phyloP scores from a whole-genome alignment of 2,888 invertebrate species.

The Leptopterna dolabrata region DNA sequence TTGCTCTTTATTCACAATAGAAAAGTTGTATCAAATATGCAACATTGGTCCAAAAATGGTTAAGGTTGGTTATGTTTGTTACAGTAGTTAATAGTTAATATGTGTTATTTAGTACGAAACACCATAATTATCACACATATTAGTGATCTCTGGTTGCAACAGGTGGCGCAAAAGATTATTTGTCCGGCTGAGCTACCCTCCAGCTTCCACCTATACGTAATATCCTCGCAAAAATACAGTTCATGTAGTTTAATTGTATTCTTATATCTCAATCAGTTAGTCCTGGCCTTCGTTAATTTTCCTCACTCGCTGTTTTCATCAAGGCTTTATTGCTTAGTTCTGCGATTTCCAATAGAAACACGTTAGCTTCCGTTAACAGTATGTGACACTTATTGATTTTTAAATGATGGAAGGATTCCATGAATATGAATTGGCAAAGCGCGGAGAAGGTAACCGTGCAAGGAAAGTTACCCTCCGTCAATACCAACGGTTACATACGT shows the following conservation, averaged over 20 bases:
- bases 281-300: background rate
- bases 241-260: background rate
- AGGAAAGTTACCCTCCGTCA: too few relatives aligned
- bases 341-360: background rate
- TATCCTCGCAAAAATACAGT: background rate
- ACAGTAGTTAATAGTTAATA: too few relatives aligned
- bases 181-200: background rate
- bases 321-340: background rate
- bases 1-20: too few relatives aligned
- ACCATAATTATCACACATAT: background rate
- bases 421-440: conserved; percentile 3
- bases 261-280: background rate
- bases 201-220: background rate
- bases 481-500: too few relatives aligned
- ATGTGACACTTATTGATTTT: conserved; percentile 11
- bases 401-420: background rate
- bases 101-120: too few relatives aligned
- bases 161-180: background rate
- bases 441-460: too few relatives aligned
- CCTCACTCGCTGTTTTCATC: background rate
- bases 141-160: background rate
- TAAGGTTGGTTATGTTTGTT: too few relatives aligned
- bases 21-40: too few relatives aligned
- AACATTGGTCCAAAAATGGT: too few relatives aligned
- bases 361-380: conserved; percentile 1